Base-by-base conservation (phyloP, 2,113 vertebrate species). In the Pao palembangensis region DNA sequence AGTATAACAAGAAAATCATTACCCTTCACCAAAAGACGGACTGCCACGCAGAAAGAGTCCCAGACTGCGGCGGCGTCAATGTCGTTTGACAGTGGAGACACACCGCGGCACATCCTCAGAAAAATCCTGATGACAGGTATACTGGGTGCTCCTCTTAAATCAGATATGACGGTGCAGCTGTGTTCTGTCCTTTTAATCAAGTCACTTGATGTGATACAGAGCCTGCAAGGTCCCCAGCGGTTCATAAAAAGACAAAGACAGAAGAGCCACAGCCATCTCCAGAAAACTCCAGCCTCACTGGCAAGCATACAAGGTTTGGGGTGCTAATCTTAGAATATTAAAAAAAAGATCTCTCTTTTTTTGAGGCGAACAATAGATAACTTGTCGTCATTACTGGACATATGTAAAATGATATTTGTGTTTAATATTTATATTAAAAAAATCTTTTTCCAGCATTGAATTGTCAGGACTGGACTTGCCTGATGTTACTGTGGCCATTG, bases 51-150 rank as follows among this genome's bases (percentile, higher is more conserved):
- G 17, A 48, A 75, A 4, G 38, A 60, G 53, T 21, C 51, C 55
- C 0, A 31, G 6, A 53, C 71, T 4, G 49, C 50, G 1, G 1
- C 69, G 10, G 6, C 71, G 1, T 76, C 86, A 0, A 0, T 74
- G 28, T 23, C 84, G 15, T 67, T 76, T 1, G 78, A 78, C 11
- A 84, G 89, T 11, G 86, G 62, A 41, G 61, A 87, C 41, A 90
- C 91, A n/a, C 85, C 89, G 0, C 82, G 91, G n/a, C 75, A 82
- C 12, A 69, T 92, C 38, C 87, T 91, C 44, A 82, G 20, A 73
- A 86, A 88, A 21, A 89, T 92, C 55, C 65, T 92, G 47, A 84
- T 34, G 34, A 91, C 84, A 28, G 89, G 90, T 89, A n/a, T 10
- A 58, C 38, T 41, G 4, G 4, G 8, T 44, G 42, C 47, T 46